Base-by-base conservation (phyloP, 1,140 invertebrate genomes). In the Pentalonia nigronervosa region DNA sequence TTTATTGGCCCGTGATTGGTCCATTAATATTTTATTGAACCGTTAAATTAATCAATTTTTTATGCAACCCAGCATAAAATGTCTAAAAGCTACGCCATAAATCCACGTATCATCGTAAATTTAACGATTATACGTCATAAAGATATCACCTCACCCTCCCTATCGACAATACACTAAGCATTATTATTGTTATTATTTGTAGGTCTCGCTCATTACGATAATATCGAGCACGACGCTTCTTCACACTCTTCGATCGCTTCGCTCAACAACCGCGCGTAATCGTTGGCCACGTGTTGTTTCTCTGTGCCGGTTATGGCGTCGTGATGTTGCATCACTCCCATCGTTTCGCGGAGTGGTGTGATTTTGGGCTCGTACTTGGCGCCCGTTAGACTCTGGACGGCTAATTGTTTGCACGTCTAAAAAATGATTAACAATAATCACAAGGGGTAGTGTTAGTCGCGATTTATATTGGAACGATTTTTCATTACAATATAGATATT, bases 291-390 rank as follows among this genome's bases (percentile, higher is more conserved):
- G 91, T 97, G 96, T 95, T 99, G 97, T 94, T 99, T 99, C 94
- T 98, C 98, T 0, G 98, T 99, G n/a, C 98, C 98, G 0, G 97
- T 97, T 1, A 98, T 96, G 1, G 97, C 97, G 95, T 98, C 98
- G 94, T 99, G 99, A 95, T 99, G 99, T 95, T 99, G 98, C 96
- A 98, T 97, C 0, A 99, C 96, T 34, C 97, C 98, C 96, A 97
- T 95, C 4, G 96, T 95, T 23, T 96, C 91, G 0, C 91, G 91
- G 7, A 93, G 91, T 7, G 81, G 34, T 8, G 91, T 93, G 34
- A 93, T 93, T 45, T 86, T 93, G 0, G 36, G 34, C 36, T 93
- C 91, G 25, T 93, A 93, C 7, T 86, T 81, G 14, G 81, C 25
- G 2, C 81, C 81, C n/a, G n/a, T 30, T 25, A 93, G 41, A 41